Base-by-base conservation (phyloP, 2,113 vertebrate species). In the Eretmodus cyanostictus region DNA sequence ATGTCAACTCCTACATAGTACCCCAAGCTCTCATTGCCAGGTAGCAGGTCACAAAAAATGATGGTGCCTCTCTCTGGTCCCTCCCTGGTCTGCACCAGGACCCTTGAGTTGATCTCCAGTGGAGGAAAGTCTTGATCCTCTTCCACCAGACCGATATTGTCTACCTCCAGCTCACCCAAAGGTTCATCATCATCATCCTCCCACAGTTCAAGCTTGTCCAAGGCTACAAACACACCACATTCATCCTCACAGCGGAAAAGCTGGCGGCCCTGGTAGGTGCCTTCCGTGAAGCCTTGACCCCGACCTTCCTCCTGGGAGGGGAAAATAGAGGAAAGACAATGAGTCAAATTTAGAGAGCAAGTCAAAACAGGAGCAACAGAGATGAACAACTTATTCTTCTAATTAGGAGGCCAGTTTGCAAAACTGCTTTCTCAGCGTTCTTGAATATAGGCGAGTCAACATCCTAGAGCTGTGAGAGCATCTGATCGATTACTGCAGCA, bases 1-100 rank as follows among this genome's bases (percentile, higher is more conserved):
- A 99, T 99, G 96, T 99, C 98, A 91, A 99, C 98, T 86, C 98
- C 98, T 87, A 99, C 98, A 95, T 99, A 99, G 96, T 97, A 99
- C 80, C 98, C 98, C 93, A 98, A 96, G 94, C 96, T 98, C 93
- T 99, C 98, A 91, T 99, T 99, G 90, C 98, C 98, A 53, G 98
- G 98, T 93, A 99, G 95, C 94, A 99, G 96, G 95, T 98, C 98
- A 96, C 98, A 99, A 96, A 98, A 99, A 95, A 99, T 99, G 84
- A 99, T 98, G 80, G 98, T 99, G 91, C 98, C 98, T 89, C 97
- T 97, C 95, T 99, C 98, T 17, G 97, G 96, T 80, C 97, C 97
- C 45, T 99, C 97, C 91, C 97, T 97, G 91, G 98, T 97, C 95
- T 98, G 98, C 92, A 99, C 96, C 95, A 98, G 96, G 82, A 99